Base-by-base conservation (phyloP, 1,140 invertebrate species). In the Druon quercuslanigerum region DNA sequence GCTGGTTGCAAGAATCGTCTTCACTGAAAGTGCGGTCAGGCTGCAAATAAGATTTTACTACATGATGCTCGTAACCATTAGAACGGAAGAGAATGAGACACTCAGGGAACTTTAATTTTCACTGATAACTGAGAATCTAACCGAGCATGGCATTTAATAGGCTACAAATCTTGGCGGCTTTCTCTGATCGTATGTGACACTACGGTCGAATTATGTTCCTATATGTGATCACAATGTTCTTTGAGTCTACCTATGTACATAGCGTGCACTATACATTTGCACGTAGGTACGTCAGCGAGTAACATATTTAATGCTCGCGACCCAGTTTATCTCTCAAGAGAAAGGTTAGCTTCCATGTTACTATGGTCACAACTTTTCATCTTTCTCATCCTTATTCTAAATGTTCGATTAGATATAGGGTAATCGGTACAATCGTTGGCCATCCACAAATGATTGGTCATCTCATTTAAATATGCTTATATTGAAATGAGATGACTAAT, bases 111-210 rank as follows among this genome's bases (percentile, higher is more conserved):
- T 14, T 66, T 40, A 66, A 56, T 56, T 56, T 73, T 51, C 72
- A 73, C 20, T 73, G 72, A 73, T 73, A 73, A 40, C 12, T 54
- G 51, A 54, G 25, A 40, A 73, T 73, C 50, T 73, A 56, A 56
- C 51, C 72, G 50, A 73, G 72, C 50, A 73, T 73, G 52, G 19
- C 72, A 56, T 73, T 77, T 77, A 77, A 77, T 77, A 73, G 76
- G 71, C 72, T 52, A 70, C 73, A 77, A 77, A 77, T 70, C 76
- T 60, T 51, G 50, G 56, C 16, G 66, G 73, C 52, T 74, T 46
- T 60, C 73, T 74, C 54, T 50, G 17, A 7, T 46, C 60, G 25
- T 33, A 33, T 40, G 8, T 25, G 25, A 66, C 60, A 66, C 33
- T 66, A 66, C 33, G 60, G 60, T 66, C 60, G 25, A 66, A 66